A percentile compares a stretch with the other conserved stretches of the same genome.
Evolutionary conservation across 1,140 invertebrate genomes (phyloP).

Genomic region (Philopotamus ludificatus): DNA sequence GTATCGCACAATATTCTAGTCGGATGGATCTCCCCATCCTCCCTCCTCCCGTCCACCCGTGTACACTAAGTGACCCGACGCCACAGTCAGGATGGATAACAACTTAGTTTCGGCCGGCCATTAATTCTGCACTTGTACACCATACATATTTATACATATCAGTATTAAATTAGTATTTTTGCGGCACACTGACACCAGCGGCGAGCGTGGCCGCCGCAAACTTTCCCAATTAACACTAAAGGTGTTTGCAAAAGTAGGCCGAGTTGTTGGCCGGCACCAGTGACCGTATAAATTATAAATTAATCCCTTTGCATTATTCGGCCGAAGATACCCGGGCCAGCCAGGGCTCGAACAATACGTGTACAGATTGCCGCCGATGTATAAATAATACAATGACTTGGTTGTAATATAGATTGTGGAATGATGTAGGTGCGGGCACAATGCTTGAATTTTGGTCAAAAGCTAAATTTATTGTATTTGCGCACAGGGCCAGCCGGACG

Average conservation of each 20-base stretch:
- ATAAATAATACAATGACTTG: conserved; percentile 36
- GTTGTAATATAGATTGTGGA: conserved; percentile 26
- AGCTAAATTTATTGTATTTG: too few species aligned
- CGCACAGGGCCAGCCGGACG: too few species aligned
- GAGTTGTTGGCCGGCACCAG: conserved; percentile 15
- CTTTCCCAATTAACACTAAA: conserved; percentile 40
- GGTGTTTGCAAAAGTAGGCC: conserved; percentile 31
- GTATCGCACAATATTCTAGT: too few species aligned
- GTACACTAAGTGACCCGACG: too few species aligned
- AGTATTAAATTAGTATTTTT: not conserved
- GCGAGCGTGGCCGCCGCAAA: conserved; percentile 22
- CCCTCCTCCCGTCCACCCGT: too few species aligned
- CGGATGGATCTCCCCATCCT: too few species aligned
- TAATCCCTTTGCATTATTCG: conserved; percentile 38
- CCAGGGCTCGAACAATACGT: not conserved
- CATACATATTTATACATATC: not conserved
- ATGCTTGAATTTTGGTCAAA: too few species aligned
- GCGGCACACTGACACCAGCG: not conserved
- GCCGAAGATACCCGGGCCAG: not conserved
- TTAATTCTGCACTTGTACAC: not conserved
- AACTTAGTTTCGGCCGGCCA: not conserved
- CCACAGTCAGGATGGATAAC: too few species aligned
- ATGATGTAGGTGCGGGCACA: conserved; percentile 38
- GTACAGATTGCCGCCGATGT: not conserved
- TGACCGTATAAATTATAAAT: conserved; percentile 39